Base-by-base conservation (phyloP, 2,888 invertebrate species). In the Mimumesa dahlbomi region DNA sequence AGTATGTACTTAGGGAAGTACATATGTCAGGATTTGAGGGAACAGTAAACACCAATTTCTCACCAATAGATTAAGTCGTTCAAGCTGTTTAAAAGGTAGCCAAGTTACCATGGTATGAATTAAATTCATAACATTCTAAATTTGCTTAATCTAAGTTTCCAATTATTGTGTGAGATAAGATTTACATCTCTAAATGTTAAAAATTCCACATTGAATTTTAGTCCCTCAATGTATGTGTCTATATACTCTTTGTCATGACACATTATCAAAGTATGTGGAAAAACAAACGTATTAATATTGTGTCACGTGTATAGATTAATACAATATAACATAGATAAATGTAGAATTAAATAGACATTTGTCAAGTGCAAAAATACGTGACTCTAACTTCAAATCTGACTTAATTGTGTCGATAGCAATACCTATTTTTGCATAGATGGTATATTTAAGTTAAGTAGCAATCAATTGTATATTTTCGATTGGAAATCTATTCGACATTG, bases 11-110 rank as follows among this genome's bases (percentile, higher is more conserved):
- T 22, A 59, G 21, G 29, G 7, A 19, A 54, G 38, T 61, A 62
- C 31, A 45, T 65, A 56, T 29, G 48, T 46, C 36, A 48, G 34
- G 45, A 75, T 42, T 68, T 34, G 31, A 50, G 69, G 59, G 70
- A 77, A 74, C 70, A 66, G 54, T 57, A 50, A 73, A 77, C 66
- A 76, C 69, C 73, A 77, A 77, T 67, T 70, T 64, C 61, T 65
- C 59, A 59, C 38, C 48, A 16, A 16, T 70, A 71, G 49, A 61
- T 46, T 64, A 74, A 73, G 58, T 58, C 19, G 2, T 38, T 48
- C 13, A 19, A 38, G 48, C 18, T 25, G 18, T 21, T 2, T 16
- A 13, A 18, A 14, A 7, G 31, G 14, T 49, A 29, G 13, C 6
- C 6, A 36, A 16, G 16, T 36, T 57, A 43, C 38, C 11, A 42